Percentiles rank a stretch among this genome's conserved stretches.
Evolutionary conservation across 1,140 invertebrate species (phyloP).

Genomic region (Procambarus clarkii): DNA sequence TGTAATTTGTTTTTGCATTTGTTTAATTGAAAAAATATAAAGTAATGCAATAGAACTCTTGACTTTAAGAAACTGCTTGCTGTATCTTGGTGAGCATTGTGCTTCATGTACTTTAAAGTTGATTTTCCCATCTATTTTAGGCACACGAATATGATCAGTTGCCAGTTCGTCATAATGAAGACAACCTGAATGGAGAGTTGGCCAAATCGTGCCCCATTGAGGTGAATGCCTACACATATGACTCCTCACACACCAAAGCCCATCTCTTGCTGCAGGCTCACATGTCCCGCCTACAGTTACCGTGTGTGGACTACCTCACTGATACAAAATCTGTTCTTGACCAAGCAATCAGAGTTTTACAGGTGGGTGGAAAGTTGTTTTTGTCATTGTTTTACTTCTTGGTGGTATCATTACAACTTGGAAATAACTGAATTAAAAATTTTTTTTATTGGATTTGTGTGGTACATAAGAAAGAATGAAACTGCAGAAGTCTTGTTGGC

Average conservation of each 20-base stretch:
- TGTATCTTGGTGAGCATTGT: too few relatives aligned
- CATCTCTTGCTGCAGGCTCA: conserved; percentile 96
- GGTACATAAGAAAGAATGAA: too few relatives aligned
- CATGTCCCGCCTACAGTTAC: conserved; percentile 87
- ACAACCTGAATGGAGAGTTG: conserved; percentile 94
- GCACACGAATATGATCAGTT: conserved; percentile 94
- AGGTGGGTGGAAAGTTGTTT: conserved; percentile 77
- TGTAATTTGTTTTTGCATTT: background rate
- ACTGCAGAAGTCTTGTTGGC: too few relatives aligned
- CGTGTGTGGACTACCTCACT: conserved; percentile 95
- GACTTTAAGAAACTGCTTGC: too few relatives aligned
- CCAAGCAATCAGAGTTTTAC: conserved; percentile 93
- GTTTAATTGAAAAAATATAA: too few relatives aligned
- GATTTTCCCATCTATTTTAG: conserved; percentile 20
- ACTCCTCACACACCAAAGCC: conserved; percentile 95
- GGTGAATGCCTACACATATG: conserved; percentile 84
- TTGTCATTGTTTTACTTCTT: too few relatives aligned
- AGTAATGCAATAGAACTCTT: too few relatives aligned
- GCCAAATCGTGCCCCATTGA: conserved; percentile 85
- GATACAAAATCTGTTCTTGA: conserved; percentile 98
- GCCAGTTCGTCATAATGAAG: conserved; percentile 98
- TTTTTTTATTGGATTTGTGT: too few relatives aligned
- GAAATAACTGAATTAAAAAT: too few relatives aligned
- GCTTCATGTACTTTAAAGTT: too few relatives aligned
- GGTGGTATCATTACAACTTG: too few relatives aligned